Base-by-base conservation (phyloP, 2,888 invertebrate species). In the Ceramica pisi region DNA sequence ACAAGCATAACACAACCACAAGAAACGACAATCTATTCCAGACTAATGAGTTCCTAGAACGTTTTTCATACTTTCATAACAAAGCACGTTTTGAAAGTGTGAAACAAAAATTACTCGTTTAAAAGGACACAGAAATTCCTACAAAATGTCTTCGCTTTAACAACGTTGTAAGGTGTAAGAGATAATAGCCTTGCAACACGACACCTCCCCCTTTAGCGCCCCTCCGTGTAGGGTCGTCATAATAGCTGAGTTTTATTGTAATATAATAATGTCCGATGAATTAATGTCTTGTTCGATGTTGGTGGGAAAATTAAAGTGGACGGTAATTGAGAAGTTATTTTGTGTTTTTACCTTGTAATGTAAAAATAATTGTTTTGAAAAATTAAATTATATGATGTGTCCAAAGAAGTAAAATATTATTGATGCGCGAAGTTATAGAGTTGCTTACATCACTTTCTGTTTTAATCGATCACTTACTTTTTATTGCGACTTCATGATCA, bases 121-220 rank as follows among this genome's bases (percentile, higher is more conserved):
- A 51, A 78, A 71, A 46, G 55, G 57, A 53, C 59, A 69, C 65
- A 72, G 69, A 50, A 76, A 71, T 73, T 70, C 60, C 57, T 71
- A 67, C 80, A 68, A 70, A 46, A 61, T 67, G 70, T 72, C 78
- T 66, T 72, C 75, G 62, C 71, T 63, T 70, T 81, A 78, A 76
- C 84, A 78, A 80, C 69, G 74, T 78, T 81, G 77, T 75, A 81
- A 82, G 81, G 76, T 81, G 78, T 78, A 72, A 59, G 41, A 71
- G 75, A 81, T 74, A 78, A 86, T 79, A 81, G 75, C 69, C 67
- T 64, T 74, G 84, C 78, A 82, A 83, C 86, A 86, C 67, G 83
- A 78, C 70, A 82, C 78, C 73, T 69, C 66, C 72, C 62, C 67
- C 72, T 61, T 65, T 56, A 48, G 26, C 56, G 19, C 65, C 65